A percentile compares a stretch with the other conserved stretches of the same genome.
phyloP scores from a whole-genome alignment of 2,113 vertebrate genomes.

The Urocynchramus pylzowi region DNA sequence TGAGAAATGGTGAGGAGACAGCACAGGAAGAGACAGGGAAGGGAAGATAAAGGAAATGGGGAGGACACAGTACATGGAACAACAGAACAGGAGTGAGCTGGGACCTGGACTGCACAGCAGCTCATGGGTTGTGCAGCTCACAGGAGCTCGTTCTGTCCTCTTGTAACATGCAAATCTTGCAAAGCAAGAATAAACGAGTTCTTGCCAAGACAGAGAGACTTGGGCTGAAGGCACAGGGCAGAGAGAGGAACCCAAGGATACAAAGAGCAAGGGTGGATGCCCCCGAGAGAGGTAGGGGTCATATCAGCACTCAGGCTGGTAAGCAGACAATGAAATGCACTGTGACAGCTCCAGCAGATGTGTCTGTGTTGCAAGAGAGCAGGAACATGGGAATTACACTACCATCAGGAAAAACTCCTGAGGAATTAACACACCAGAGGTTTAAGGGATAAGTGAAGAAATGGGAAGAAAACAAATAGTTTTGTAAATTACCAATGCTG shows the following conservation, averaged over 20 bases:
- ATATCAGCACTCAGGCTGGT: rapidly evolving
- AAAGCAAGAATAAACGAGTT: not conserved
- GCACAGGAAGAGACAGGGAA: not conserved
- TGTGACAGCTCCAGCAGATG: not conserved
- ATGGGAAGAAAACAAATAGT: not conserved
- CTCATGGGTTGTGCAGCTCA: rapidly evolving
- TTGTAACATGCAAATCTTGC: not conserved
- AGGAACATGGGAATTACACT: not conserved
- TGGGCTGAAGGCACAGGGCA: not conserved
- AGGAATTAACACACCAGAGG: not conserved
- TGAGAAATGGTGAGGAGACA: not conserved
- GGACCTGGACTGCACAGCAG: not conserved
- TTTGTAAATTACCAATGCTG: not conserved
- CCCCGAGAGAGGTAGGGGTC: not conserved
- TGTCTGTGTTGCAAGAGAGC: not conserved
- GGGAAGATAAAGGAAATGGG: not conserved
- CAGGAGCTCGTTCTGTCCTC: rapidly evolving
- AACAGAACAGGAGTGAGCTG: not conserved
- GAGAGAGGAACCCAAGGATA: not conserved
- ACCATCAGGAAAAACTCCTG: not conserved
- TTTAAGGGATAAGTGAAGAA: not conserved
- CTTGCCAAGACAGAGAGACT: not conserved
- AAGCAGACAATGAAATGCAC: not conserved
- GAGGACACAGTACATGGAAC: not conserved
- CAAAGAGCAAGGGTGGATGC: not conserved